Percentiles rank a stretch among this genome's conserved stretches.
These are phyloP conservation scores for Bellardia bayeri DNA, from an alignment of 2,888 invertebrate species.

Conservation along the genomic window DNA sequence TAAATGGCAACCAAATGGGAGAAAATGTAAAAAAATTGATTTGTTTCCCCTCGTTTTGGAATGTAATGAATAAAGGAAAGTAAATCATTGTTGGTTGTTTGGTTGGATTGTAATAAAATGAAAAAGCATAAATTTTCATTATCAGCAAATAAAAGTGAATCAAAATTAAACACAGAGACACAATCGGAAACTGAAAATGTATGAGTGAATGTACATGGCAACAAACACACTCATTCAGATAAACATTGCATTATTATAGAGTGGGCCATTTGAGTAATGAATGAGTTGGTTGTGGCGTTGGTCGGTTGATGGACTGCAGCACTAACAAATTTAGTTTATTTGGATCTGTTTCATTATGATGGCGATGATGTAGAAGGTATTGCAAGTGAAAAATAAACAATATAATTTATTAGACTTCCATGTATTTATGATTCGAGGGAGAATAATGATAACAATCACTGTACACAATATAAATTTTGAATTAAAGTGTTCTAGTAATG, in stretches of 20 bases:
- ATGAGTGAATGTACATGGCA: constrained; percentile 46
- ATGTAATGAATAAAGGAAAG: neutral
- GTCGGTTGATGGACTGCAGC: neutral
- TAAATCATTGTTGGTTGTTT: constrained; percentile 28
- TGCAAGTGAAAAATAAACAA: constrained; percentile 40
- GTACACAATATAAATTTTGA: neutral
- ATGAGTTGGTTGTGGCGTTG: neutral
- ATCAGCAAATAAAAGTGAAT: constrained; percentile 54
- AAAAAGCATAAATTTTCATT: constrained; percentile 59
- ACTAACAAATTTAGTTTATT: constrained; percentile 16
- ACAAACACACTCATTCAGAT: neutral
- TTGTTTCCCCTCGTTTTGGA: constrained; percentile 13
- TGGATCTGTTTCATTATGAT: constrained; percentile 39
- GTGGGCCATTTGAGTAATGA: constrained; percentile 27
- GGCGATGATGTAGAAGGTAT: constrained; percentile 16
- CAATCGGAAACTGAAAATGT: constrained; percentile 3
- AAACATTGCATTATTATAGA: constrained; percentile 11
- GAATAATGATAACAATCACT: neutral
- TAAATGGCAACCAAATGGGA: constrained; percentile 37
- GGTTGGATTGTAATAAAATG: neutral
- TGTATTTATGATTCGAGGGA: constrained; percentile 10
- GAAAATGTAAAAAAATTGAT: constrained; percentile 8
- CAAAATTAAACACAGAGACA: constrained; percentile 10
- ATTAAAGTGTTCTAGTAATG: neutral
- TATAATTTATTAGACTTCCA: constrained; percentile 38